phyloP scores from a whole-genome alignment of 2,888 invertebrate genomes.

The Aphodius granarius region DNA sequence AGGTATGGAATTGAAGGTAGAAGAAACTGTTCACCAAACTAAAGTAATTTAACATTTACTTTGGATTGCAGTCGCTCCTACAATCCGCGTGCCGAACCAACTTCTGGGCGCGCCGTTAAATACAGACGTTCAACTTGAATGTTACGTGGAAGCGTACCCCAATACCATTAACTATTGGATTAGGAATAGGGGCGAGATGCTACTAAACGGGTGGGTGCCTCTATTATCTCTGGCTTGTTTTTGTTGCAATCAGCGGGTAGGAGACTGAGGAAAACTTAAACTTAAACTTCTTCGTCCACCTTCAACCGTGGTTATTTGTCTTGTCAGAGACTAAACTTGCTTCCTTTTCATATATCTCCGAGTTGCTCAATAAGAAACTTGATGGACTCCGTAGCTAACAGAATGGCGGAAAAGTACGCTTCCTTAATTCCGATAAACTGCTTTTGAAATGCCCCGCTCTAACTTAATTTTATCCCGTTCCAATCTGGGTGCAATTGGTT shows the following conservation, averaged over 20 bases:
- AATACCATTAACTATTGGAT: slow-evolving; percentile 79
- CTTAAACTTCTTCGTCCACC: background rate
- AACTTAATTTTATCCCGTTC: background rate
- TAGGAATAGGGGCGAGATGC: slow-evolving; percentile 76
- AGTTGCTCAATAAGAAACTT: background rate
- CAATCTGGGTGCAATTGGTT: background rate
- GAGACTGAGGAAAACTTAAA: background rate
- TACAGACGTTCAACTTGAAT: slow-evolving; percentile 83
- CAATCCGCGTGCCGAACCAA: slow-evolving; percentile 87
- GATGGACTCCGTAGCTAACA: background rate
- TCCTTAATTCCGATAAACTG: background rate
- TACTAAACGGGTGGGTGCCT: slow-evolving; percentile 73
- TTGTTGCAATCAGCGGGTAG: background rate
- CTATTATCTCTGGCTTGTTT: background rate
- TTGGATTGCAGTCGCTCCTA: slow-evolving; percentile 73
- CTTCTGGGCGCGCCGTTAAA: slow-evolving; percentile 84
- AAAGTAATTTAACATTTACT: slow-evolving; percentile 31
- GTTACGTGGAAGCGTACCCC: slow-evolving; percentile 87
- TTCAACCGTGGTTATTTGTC: background rate
- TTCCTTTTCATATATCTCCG: background rate
- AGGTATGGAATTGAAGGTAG: background rate
- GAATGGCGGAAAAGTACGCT: background rate
- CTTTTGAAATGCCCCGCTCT: background rate
- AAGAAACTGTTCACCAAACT: slow-evolving; percentile 3
- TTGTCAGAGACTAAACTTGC: background rate